Percentiles rank a stretch among this genome's conserved stretches.
Evolutionary conservation across 2,888 invertebrate genomes (phyloP).

Genomic region (Taphrorychus bicolor): DNA sequence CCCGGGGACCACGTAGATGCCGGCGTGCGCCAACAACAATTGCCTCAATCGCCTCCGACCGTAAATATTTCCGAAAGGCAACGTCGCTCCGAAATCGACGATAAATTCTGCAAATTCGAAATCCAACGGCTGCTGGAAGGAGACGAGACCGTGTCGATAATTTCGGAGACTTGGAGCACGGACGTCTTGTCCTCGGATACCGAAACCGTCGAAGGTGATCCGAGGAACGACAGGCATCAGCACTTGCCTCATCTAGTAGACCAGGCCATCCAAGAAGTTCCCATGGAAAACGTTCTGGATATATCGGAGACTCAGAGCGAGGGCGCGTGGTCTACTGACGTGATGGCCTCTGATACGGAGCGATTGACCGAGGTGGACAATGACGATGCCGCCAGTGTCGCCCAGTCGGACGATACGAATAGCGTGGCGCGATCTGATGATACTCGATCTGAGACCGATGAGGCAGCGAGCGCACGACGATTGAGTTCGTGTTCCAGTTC

Average conservation of each 20-base stretch:
- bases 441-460: slow-evolving; percentile 66
- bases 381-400: slow-evolving; percentile 71
- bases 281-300: slow-evolving; percentile 63
- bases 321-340: slow-evolving; percentile 97
- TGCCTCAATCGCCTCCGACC: slow-evolving; percentile 51
- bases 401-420: slow-evolving; percentile 61
- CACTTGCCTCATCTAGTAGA: slow-evolving; percentile 48
- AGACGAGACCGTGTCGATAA: slow-evolving; percentile 95
- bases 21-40: slow-evolving; percentile 37
- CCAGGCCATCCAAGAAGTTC: slow-evolving; percentile 57
- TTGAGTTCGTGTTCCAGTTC: slow-evolving; percentile 39
- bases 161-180: slow-evolving; percentile 98
- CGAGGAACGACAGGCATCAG: slow-evolving; percentile 63
- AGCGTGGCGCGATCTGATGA: slow-evolving; percentile 81
- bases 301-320: slow-evolving; percentile 94
- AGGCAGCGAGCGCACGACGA: slow-evolving; percentile 49
- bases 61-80: slow-evolving; percentile 64
- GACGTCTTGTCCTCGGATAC: slow-evolving; percentile 97
- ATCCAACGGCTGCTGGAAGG: slow-evolving; percentile 80
- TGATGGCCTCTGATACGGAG: slow-evolving; percentile 90
- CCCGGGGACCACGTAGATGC: slow-evolving; percentile 27
- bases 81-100: slow-evolving; percentile 94
- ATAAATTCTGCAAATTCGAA: slow-evolving; percentile 98
- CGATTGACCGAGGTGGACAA: slow-evolving; percentile 84
- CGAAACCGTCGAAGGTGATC: slow-evolving; percentile 76